These are phyloP conservation scores for Lasioglossum morio DNA, from an alignment of 2,888 invertebrate genomes.

Conservation along the genomic window DNA sequence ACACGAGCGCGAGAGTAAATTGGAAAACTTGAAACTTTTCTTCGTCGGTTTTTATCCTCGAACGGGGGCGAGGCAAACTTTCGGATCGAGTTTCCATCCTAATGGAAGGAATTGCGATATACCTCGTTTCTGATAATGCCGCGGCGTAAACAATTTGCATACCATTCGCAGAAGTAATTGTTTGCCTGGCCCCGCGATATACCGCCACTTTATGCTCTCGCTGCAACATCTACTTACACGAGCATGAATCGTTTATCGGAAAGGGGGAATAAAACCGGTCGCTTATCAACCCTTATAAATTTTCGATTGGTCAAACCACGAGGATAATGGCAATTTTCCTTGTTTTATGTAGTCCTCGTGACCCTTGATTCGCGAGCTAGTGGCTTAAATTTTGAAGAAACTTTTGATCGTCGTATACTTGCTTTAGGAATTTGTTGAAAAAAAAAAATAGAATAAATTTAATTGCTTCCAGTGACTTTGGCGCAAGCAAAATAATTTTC, in stretches of 20 bases:
- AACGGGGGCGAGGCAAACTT: constrained; percentile 28
- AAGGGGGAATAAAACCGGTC: constrained; percentile 18
- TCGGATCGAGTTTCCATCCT: neutral
- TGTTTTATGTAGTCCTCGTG: neutral
- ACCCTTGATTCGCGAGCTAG: neutral
- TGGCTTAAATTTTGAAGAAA: neutral
- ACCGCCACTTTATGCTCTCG: constrained; percentile 28
- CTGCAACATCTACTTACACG: constrained; percentile 47
- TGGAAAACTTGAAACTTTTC: constrained; percentile 44
- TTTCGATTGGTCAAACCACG: neutral
- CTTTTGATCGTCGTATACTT: neutral
- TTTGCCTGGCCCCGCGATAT: constrained; percentile 34
- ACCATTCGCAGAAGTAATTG: neutral
- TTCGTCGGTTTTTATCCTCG: constrained; percentile 1
- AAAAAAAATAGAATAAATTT: too few species aligned
- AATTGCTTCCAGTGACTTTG: too few species aligned
- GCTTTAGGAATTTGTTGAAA: neutral
- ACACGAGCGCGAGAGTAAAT: neutral
- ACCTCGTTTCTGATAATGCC: neutral
- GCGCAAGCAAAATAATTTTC: neutral
- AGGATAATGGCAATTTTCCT: neutral
- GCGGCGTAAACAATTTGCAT: neutral
- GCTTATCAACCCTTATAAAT: neutral
- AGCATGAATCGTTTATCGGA: constrained; percentile 42
- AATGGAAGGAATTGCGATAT: neutral